These are phyloP conservation scores for Synanthedon vespiformis DNA, from an alignment of 2,888 invertebrate genomes.

Conservation along the genomic window DNA sequence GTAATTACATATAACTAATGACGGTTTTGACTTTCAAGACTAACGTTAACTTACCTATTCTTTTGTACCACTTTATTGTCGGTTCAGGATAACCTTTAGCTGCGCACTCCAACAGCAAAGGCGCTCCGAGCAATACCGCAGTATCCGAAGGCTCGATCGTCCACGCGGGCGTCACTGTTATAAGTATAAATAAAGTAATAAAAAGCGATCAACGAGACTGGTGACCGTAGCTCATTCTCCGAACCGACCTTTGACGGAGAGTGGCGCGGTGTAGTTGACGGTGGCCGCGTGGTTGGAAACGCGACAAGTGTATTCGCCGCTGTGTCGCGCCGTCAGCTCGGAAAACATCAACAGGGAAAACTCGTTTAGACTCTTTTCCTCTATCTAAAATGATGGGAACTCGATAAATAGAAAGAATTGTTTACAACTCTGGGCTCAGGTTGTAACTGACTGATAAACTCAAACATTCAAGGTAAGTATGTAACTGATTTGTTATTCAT, in stretches of 20 bases:
- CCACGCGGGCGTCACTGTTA: constrained; percentile 79
- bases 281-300: constrained; percentile 77
- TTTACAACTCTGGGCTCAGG: no score
- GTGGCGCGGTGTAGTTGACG: constrained; percentile 74
- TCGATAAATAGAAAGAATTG: constrained; percentile 2
- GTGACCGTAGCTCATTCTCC: no score
- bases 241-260: constrained; percentile 73
- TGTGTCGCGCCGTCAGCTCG: constrained; percentile 74
- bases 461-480: not conserved
- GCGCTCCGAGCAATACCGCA: constrained; percentile 76
- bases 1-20: not conserved
- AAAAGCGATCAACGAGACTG: not conserved
- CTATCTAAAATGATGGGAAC: constrained; percentile 47
- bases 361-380: constrained; percentile 76
- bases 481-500: no score
- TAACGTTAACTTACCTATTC: constrained; percentile 50
- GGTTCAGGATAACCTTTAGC: constrained; percentile 82
- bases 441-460: not conserved
- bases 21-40: not conserved
- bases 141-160: constrained; percentile 76
- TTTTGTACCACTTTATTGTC: constrained; percentile 74
- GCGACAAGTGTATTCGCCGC: constrained; percentile 78
- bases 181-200: not conserved
- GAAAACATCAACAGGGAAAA: constrained; percentile 78
- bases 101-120: constrained; percentile 76